phyloP scores from a whole-genome alignment of 2,888 invertebrate genomes.

The Apotomis capreana region DNA sequence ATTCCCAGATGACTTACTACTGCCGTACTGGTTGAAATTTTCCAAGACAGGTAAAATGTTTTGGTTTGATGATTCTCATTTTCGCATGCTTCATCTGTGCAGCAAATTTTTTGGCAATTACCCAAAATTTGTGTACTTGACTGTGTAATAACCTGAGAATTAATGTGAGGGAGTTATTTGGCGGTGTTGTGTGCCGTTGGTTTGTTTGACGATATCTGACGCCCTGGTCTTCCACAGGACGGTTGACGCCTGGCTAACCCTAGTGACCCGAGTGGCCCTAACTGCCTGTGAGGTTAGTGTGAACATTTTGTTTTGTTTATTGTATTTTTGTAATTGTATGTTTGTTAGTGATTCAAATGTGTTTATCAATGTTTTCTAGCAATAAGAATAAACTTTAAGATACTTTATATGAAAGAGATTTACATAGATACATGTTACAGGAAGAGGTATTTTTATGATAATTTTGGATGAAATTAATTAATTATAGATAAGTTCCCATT shows the following conservation, averaged over 20 bases:
- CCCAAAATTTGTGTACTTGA: conserved; percentile 79
- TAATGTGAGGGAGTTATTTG: conserved; percentile 56
- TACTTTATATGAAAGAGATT: too few relatives aligned
- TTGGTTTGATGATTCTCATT: conserved; percentile 70
- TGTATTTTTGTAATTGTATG: conserved; percentile 37
- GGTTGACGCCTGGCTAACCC: conserved; percentile 75
- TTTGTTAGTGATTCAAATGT: conserved; percentile 44
- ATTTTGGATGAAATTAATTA: too few relatives aligned
- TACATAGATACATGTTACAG: too few relatives aligned
- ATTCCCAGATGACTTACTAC: conserved; percentile 62
- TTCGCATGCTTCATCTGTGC: conserved; percentile 70
- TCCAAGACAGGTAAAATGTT: conserved; percentile 49
- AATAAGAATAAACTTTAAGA: too few relatives aligned
- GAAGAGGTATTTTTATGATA: too few relatives aligned
- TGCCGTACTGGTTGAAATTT: conserved; percentile 44
- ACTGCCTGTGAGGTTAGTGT: conserved; percentile 81
- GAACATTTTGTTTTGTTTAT: conserved; percentile 49
- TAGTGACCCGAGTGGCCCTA: conserved; percentile 78
- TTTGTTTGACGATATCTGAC: conserved; percentile 62
- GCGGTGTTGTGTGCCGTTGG: conserved; percentile 47
- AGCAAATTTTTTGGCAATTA: conserved; percentile 68
- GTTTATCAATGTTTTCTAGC: conserved; percentile 30
- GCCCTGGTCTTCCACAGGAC: conserved; percentile 77
- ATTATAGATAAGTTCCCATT: too few relatives aligned
- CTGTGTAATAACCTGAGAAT: conserved; percentile 64